These are phyloP conservation scores for Aphidius ervi DNA, from an alignment of 1,140 invertebrate genomes.

Conservation along the genomic window DNA sequence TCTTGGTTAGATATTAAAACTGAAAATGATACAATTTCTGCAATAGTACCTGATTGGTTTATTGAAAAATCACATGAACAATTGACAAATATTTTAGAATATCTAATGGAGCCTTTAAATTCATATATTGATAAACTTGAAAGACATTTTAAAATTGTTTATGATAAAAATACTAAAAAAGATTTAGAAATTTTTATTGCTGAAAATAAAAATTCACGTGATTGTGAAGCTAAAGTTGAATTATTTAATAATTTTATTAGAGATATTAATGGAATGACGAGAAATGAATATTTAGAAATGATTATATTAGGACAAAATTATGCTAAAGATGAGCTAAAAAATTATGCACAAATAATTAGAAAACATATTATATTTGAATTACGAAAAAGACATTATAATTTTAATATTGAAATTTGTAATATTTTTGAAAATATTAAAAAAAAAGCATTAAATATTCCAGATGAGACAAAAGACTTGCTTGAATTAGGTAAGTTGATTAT, in stretches of 20 bases:
- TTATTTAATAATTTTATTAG: conserved; percentile 59
- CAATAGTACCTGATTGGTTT: conserved; percentile 31
- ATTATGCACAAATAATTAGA: conserved; percentile 46
- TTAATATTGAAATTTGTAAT: conserved; percentile 61
- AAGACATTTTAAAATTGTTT: conserved; percentile 43
- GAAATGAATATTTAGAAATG: not conserved
- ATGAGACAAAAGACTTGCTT: conserved; percentile 68
- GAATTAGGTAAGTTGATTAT: conserved; percentile 44
- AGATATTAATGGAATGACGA: conserved; percentile 56
- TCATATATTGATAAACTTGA: conserved; percentile 40
- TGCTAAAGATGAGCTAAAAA: conserved; percentile 1
- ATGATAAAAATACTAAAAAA: conserved; percentile 36
- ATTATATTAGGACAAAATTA: not conserved
- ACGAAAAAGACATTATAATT: conserved; percentile 49
- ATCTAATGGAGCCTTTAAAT: conserved; percentile 40
- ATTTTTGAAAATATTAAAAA: conserved; percentile 60
- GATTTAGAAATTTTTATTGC: conserved; percentile 39
- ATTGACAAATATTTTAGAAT: conserved; percentile 38
- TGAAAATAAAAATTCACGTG: conserved; percentile 51
- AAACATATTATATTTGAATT: conserved; percentile 53
- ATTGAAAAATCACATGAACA: conserved; percentile 33
- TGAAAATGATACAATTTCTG: conserved; percentile 20
- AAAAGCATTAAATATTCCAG: conserved; percentile 60
- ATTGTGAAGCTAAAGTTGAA: conserved; percentile 57
- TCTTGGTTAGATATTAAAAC: conserved; percentile 38